Conservation (phyloP, 2,113 vertebrate genomes). For the Peromyscus polionotus region DNA sequence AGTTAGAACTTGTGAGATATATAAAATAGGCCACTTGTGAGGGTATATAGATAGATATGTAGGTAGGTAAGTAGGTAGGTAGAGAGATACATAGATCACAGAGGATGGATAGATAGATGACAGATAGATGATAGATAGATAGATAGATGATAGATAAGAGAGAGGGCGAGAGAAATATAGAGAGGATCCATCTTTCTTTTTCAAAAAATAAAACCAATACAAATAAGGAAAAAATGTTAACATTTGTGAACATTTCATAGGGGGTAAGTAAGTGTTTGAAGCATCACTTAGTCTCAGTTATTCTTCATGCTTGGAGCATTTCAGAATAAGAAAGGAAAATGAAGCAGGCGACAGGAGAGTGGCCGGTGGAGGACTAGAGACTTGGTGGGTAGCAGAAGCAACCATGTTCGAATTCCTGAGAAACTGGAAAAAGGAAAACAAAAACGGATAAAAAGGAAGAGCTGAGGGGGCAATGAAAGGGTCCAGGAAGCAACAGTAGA, state of each 20-base stretch:
- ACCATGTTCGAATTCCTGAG: neutral
- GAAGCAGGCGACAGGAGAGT: neutral
- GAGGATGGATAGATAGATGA: neutral
- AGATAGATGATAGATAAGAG: neutral
- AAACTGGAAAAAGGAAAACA: neutral
- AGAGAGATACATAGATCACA: neutral
- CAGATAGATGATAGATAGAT: neutral
- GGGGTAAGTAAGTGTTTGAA: neutral
- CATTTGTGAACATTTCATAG: neutral
- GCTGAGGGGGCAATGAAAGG: neutral
- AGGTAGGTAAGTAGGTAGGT: neutral
- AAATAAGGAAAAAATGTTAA: constrained; percentile 20
- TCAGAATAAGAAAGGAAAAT: constrained; percentile 15
- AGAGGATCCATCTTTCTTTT: neutral
- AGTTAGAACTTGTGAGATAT: neutral
- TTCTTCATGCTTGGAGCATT: neutral
- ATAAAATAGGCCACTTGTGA: neutral
- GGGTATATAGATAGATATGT: neutral
- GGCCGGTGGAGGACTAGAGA: neutral
- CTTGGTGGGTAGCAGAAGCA: neutral
- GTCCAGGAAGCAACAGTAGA: neutral
- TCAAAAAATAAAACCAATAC: neutral
- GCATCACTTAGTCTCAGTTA: neutral
- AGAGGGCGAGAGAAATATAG: neutral
- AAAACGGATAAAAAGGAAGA: neutral